Conservation (phyloP, 2,888 invertebrate genomes). For the Polyommatus icarus region DNA sequence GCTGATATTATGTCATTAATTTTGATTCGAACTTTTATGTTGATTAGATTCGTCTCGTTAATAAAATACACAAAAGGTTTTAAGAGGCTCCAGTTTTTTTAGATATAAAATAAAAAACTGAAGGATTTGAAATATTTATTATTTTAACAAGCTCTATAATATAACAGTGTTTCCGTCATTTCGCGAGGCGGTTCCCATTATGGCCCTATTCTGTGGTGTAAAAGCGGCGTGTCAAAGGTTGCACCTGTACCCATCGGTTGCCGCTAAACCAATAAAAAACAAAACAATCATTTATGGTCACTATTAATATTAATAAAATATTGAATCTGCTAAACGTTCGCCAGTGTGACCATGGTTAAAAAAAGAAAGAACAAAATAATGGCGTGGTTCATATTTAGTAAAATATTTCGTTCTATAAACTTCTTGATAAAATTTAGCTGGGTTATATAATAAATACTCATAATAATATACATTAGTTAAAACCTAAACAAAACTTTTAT, state of each 20-base stretch:
- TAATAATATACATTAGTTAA: no score
- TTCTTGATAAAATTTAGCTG: no score
- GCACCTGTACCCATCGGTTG: slow-evolving; percentile 59
- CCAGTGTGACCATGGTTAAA: slow-evolving; percentile 54
- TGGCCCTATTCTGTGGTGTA: slow-evolving; percentile 1
- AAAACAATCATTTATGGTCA: slow-evolving; percentile 58
- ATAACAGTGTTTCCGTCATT: background rate
- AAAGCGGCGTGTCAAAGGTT: slow-evolving; percentile 61
- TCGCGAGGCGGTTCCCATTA: slow-evolving; percentile 18
- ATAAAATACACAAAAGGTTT: background rate
- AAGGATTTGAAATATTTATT: background rate
- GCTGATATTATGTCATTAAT: slow-evolving; percentile 16
- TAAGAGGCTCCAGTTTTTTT: background rate
- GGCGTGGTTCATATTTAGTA: background rate
- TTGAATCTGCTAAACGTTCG: slow-evolving; percentile 57
- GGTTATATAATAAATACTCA: no score
- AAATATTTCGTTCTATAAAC: no score
- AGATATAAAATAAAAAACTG: background rate
- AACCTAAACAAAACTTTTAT: no score
- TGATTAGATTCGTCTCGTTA: background rate
- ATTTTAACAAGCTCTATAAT: background rate
- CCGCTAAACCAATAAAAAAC: slow-evolving; percentile 72
- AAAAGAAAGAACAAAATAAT: background rate
- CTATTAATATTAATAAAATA: slow-evolving; percentile 77
- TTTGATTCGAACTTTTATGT: background rate